These are phyloP conservation scores for Cataglyphis rosenhaueri DNA, from an alignment of 2,888 invertebrate species.

Conservation along the genomic window DNA sequence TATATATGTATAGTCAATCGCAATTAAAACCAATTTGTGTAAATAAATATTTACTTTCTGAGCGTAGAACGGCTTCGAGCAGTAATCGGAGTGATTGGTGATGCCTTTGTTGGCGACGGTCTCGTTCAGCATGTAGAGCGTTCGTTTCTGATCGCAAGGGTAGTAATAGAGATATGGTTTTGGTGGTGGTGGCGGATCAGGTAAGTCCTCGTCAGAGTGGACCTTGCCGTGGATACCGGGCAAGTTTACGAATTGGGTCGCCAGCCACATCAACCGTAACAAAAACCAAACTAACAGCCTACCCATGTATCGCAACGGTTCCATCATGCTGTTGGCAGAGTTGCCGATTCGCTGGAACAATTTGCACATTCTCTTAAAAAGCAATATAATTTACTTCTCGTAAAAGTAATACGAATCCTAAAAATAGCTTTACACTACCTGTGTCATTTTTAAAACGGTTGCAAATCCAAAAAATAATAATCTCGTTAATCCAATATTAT, in stretches of 20 bases:
- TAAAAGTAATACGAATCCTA: not conserved
- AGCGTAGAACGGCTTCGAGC: slow-evolving; percentile 89
- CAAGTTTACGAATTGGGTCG: slow-evolving; percentile 79
- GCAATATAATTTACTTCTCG: not conserved
- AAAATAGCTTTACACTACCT: not conserved
- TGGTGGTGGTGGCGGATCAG: slow-evolving; percentile 81
- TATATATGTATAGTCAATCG: not conserved
- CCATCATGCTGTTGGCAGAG: slow-evolving; percentile 73
- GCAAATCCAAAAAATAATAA: not conserved
- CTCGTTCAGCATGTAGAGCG: slow-evolving; percentile 90
- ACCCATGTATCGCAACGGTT: slow-evolving; percentile 82
- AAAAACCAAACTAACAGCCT: slow-evolving; percentile 84
- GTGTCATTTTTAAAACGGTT: not conserved
- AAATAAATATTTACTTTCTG: slow-evolving; percentile 86
- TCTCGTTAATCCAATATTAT: not conserved
- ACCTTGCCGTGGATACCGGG: slow-evolving; percentile 78
- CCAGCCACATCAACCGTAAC: slow-evolving; percentile 82
- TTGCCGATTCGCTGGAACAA: slow-evolving; percentile 74
- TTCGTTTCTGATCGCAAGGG: slow-evolving; percentile 91
- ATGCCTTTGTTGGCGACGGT: slow-evolving; percentile 84
- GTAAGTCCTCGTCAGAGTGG: slow-evolving; percentile 81
- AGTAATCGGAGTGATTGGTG: slow-evolving; percentile 84
- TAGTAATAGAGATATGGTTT: slow-evolving; percentile 82
- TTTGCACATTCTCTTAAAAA: slow-evolving; percentile 21
- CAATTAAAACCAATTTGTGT: not conserved